phyloP scores from a whole-genome alignment of 2,797 vertebrate species.

The Antennarius maculatus region DNA sequence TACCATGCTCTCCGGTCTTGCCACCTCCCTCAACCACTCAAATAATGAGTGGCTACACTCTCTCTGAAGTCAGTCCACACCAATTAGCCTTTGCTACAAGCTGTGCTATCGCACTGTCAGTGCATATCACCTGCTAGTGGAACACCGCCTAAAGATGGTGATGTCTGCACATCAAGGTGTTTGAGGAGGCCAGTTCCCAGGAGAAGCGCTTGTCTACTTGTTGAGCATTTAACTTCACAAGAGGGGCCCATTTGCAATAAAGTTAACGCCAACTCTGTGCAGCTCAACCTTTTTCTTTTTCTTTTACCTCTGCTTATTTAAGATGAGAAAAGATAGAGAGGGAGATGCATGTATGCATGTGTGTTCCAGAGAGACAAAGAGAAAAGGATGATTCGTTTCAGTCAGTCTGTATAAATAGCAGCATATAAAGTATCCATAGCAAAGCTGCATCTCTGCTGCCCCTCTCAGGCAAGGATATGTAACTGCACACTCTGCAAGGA shows the following conservation, averaged over 20 bases:
- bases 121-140: slow-evolving; percentile 66
- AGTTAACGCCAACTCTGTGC: slow-evolving; percentile 2
- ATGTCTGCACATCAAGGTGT: slow-evolving; percentile 50
- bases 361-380: slow-evolving; percentile 8
- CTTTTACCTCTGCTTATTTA: slow-evolving; percentile 8
- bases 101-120: slow-evolving; percentile 69
- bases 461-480: slow-evolving; percentile 69
- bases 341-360: background rate
- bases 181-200: slow-evolving; percentile 20
- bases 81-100: slow-evolving; percentile 71
- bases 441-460: slow-evolving; percentile 82
- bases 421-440: slow-evolving; percentile 40
- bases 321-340: slow-evolving; percentile 7
- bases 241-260: slow-evolving; percentile 6
- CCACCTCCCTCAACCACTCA: slow-evolving; percentile 58
- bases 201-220: slow-evolving; percentile 23
- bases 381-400: slow-evolving; percentile 39
- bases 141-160: slow-evolving; percentile 43
- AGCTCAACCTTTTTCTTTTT: background rate
- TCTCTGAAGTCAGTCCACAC: slow-evolving; percentile 68
- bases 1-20: slow-evolving; percentile 39
- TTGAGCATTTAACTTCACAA: slow-evolving; percentile 8
- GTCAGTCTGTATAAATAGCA: slow-evolving; percentile 38
- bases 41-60: slow-evolving; percentile 44
- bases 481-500: slow-evolving; percentile 57